Evolutionary conservation across 2,888 invertebrate genomes (phyloP).

Genomic region (Nematopogon swammerdamellus): DNA sequence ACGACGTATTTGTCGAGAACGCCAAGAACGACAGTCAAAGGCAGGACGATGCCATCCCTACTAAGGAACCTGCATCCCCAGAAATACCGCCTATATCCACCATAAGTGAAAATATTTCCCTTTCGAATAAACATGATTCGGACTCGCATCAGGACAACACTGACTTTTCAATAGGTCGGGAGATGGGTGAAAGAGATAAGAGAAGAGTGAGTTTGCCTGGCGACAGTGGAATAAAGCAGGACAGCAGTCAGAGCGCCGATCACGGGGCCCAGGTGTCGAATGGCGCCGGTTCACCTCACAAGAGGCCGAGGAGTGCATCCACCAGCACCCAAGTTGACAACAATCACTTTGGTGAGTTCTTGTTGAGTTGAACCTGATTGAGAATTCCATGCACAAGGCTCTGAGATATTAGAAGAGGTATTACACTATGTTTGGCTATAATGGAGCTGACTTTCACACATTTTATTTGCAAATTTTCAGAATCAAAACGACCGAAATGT

Average conservation of each 20-base stretch:
- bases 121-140: conserved; percentile 37
- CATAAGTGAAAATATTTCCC: conserved; percentile 67
- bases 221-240: conserved; percentile 45
- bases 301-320: conserved; percentile 74
- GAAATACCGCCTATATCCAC: conserved; percentile 70
- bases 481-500: conserved; percentile 62
- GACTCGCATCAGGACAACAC: conserved; percentile 24
- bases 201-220: conserved; percentile 63
- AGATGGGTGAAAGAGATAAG: conserved; percentile 42
- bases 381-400: neutral
- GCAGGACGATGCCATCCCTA: conserved; percentile 20
- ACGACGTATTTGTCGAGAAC: conserved; percentile 27
- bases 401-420: neutral
- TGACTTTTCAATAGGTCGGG: conserved; percentile 22
- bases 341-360: conserved; percentile 73
- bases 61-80: conserved; percentile 38
- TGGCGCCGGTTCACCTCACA: conserved; percentile 58
- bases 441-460: too few species aligned
- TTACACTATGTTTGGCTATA: too few species aligned
- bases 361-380: neutral
- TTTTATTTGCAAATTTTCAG: too few species aligned
- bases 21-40: conserved; percentile 35
- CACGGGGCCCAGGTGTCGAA: conserved; percentile 37
- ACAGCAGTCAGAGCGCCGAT: conserved; percentile 33
- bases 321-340: conserved; percentile 83